These are phyloP conservation scores for Vanessa atalanta DNA, from an alignment of 1,140 invertebrate genomes.

Conservation along the genomic window DNA sequence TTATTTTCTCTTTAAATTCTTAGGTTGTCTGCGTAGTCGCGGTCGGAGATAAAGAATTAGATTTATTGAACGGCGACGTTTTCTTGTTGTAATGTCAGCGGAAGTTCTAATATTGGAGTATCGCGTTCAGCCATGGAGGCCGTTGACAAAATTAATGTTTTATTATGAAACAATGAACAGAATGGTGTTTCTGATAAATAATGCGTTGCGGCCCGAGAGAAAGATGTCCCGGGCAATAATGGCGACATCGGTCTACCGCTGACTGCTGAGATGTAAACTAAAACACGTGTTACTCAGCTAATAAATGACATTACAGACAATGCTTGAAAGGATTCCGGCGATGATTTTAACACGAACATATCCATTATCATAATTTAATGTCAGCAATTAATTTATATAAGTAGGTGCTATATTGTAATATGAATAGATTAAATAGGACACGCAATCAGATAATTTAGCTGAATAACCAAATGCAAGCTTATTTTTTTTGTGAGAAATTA, in stretches of 20 bases:
- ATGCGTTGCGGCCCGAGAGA: slow-evolving; percentile 58
- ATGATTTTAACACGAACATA: slow-evolving; percentile 26
- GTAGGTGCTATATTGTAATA: not conserved
- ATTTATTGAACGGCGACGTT: slow-evolving; percentile 55
- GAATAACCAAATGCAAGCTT: no score
- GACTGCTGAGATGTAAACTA: slow-evolving; percentile 53
- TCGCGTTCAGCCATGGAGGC: slow-evolving; percentile 58
- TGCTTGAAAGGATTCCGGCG: slow-evolving; percentile 23
- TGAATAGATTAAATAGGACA: no score
- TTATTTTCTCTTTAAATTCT: slow-evolving; percentile 49
- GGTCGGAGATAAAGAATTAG: slow-evolving; percentile 50
- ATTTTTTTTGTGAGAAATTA: no score
- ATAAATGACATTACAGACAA: slow-evolving; percentile 50
- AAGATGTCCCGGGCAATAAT: slow-evolving; percentile 60
- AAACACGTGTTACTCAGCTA: slow-evolving; percentile 51
- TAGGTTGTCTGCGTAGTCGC: slow-evolving; percentile 36
- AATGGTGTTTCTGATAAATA: slow-evolving; percentile 68
- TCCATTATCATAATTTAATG: slow-evolving; percentile 19
- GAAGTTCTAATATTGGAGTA: slow-evolving; percentile 75
- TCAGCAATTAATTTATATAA: not conserved
- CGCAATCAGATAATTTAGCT: no score
- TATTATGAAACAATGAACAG: slow-evolving; percentile 78
- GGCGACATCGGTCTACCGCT: slow-evolving; percentile 51
- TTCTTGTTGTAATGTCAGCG: slow-evolving; percentile 62
- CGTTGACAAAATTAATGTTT: slow-evolving; percentile 77